These are phyloP conservation scores for Geococcyx californianus DNA, from an alignment of 2,113 vertebrate species.

Conservation along the genomic window DNA sequence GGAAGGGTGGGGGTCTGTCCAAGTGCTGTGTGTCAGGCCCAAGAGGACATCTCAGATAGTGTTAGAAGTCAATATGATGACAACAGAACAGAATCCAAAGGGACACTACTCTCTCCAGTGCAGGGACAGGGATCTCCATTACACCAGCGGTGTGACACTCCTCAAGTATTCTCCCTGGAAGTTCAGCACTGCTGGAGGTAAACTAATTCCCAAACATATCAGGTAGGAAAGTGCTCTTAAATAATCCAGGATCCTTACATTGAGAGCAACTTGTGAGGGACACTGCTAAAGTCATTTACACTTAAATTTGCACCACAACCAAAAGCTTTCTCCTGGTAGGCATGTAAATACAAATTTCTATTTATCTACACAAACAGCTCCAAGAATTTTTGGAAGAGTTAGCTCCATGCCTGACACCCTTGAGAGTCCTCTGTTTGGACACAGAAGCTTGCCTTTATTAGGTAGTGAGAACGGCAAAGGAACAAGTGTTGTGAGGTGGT, in stretches of 20 bases:
- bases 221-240: neutral
- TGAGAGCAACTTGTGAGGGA: neutral
- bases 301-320: neutral
- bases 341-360: neutral
- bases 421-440: neutral
- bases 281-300: neutral
- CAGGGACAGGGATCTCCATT: neutral
- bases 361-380: neutral
- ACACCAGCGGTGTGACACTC: rapidly evolving
- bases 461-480: neutral
- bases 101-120: neutral
- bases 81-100: neutral
- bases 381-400: neutral
- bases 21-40: neutral
- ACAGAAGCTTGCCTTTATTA: neutral
- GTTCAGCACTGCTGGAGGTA: neutral
- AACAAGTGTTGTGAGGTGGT: neutral
- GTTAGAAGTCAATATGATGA: neutral
- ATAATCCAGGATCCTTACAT: neutral
- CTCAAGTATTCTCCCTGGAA: neutral
- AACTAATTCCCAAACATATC: neutral
- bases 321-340: neutral
- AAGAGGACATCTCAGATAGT: neutral
- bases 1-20: neutral
- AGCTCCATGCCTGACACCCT: neutral